A percentile compares a stretch with the other conserved stretches of the same genome.
Conservation (phyloP, 2,888 invertebrate species). For the Caenorhabditis virilis region DNA sequence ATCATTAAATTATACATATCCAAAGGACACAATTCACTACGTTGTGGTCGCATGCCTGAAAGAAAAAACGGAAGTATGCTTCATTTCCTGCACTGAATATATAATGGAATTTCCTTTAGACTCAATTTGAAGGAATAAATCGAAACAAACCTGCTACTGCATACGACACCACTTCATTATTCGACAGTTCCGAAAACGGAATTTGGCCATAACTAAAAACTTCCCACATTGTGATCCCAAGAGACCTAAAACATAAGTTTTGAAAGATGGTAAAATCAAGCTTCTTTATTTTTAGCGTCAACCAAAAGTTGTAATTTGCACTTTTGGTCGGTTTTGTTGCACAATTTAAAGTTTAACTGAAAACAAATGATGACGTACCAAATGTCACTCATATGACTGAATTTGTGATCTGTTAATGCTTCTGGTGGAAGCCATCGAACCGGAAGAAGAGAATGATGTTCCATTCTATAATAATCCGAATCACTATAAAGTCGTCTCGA, state of each 20-base stretch:
- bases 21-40: slow-evolving; percentile 88
- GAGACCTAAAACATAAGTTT: slow-evolving; percentile 75
- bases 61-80: no score
- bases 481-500: slow-evolving; percentile 56
- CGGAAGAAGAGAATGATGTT: slow-evolving; percentile 49
- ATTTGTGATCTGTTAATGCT: slow-evolving; percentile 93
- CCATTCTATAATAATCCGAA: slow-evolving; percentile 63
- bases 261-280: no score
- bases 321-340: no score
- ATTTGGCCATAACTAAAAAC: slow-evolving; percentile 94
- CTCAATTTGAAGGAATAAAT: background rate
- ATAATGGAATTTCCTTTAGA: no score
- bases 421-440: slow-evolving; percentile 96
- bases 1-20: slow-evolving; percentile 86
- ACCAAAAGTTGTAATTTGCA: no score
- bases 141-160: slow-evolving; percentile 59
- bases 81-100: background rate
- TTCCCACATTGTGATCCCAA: slow-evolving; percentile 97
- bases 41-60: slow-evolving; percentile 83
- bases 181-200: slow-evolving; percentile 91
- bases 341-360: no score
- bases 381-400: slow-evolving; percentile 94
- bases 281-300: background rate
- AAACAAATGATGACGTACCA: slow-evolving; percentile 75
- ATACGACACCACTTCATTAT: slow-evolving; percentile 86